Evolutionary conservation across 2,797 vertebrate species (phyloP).

Genomic region (Poeciliopsis turneri): DNA sequence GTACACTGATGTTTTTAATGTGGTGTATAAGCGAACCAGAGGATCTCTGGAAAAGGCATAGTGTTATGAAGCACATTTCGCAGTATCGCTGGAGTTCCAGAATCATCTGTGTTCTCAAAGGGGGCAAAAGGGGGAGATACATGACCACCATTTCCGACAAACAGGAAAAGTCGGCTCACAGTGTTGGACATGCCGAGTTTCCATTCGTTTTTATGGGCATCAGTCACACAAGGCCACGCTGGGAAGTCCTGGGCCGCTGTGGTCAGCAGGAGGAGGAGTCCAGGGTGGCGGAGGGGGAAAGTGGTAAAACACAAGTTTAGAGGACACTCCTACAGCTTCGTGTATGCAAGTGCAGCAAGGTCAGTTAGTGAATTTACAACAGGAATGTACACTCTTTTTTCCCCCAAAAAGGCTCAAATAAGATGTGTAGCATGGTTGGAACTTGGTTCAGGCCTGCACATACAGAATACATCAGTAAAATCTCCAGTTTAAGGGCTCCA

Average conservation of each 20-base stretch:
- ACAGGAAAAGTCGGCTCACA: constrained; percentile 44
- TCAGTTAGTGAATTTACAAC: constrained; percentile 58
- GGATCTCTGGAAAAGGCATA: constrained; percentile 54
- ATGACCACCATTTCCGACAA: constrained; percentile 30
- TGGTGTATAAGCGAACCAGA: constrained; percentile 41
- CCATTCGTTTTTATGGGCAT: constrained; percentile 25
- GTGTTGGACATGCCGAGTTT: constrained; percentile 31
- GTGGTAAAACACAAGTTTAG: constrained; percentile 49
- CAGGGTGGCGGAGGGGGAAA: constrained; percentile 4
- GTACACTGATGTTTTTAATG: constrained; percentile 40
- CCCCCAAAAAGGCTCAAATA: constrained; percentile 44
- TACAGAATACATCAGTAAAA: constrained; percentile 46
- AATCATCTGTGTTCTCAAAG: constrained; percentile 45
- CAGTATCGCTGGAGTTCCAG: constrained; percentile 40
- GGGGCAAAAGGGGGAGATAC: not conserved
- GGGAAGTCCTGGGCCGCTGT: constrained; percentile 41
- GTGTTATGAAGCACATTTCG: constrained; percentile 62
- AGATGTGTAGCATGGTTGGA: constrained; percentile 47
- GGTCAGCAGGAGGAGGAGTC: constrained; percentile 37
- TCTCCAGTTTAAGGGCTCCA: constrained; percentile 44
- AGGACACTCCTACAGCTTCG: constrained; percentile 55
- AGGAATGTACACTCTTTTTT: constrained; percentile 43
- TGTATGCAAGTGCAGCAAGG: constrained; percentile 55
- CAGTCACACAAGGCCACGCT: constrained; percentile 47
- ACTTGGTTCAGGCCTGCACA: constrained; percentile 48